Base-by-base conservation (phyloP, 2,797 vertebrate genomes). In the Syngnathus rostellatus region DNA sequence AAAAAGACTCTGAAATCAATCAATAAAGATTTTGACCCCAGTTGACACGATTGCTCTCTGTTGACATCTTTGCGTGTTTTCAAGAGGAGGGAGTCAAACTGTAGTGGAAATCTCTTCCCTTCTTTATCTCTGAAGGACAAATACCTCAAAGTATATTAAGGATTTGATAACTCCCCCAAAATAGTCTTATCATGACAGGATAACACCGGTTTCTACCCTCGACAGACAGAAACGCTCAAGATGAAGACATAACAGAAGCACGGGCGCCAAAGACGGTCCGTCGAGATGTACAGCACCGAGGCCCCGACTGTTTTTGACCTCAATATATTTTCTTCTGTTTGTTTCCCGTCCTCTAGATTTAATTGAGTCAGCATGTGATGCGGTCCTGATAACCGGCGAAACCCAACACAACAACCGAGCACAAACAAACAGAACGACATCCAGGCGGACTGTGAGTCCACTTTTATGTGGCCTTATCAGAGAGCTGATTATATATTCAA, bases 401-500 rank as follows among this genome's bases (percentile, higher is more conserved):
- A 77, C 43, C 17, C 25, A 39, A 58, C 57, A 40, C 25, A 39
- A 58, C 45, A 63, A n/a, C 23, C 45, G 39, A 63, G 46, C 31
- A 51, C 62, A 64, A 62, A 43, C 39, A 62, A 58, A 16, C 55
- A 37, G 31, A 58, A 58, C 55, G 3, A 58, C 55, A 58, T 58
- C 25, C 72, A 69, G 58, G 79, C 65, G 23, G 55, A 64, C 72
- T 81, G 73, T 73, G 69, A 73, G 74, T 63, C 66, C 37, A 74
- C 69, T 77, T 73, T 57, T 63, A 58, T 59, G 65, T 74, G 57
- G 62, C 46, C 66, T 83, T 80, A 79, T 86, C 76, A 79, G 39
- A 17, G 39, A 43, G 37, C 64, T 74, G 78, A 82, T 81, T 72
- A 77, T 77, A 72, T 66, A 84, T 81, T 79, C 72, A 81, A 84